Base-by-base conservation (phyloP, 2,888 invertebrate genomes). In the Drosophila anceps region DNA sequence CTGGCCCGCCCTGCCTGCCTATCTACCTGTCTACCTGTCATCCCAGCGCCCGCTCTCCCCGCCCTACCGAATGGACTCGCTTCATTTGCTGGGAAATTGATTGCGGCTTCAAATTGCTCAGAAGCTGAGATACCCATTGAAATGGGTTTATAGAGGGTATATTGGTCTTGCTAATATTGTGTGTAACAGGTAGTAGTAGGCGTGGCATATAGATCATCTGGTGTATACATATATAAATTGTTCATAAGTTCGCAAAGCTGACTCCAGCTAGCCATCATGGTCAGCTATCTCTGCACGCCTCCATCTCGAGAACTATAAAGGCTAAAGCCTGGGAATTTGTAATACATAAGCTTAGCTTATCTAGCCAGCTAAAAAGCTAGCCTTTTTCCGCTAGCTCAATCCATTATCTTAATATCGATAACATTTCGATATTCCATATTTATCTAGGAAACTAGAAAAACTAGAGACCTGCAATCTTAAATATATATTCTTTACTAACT, bases 1-100 rank as follows among this genome's bases (percentile, higher is more conserved):
- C n/a, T 18, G 24, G 27, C 18, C 29, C 35, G n/a, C 20, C 43
- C 12, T 9, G 15, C 37, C 31, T 12, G 20, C 15, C 27, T 13
- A 4, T 4, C 33, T 8, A 37, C n/a, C 8, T n/a, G 24, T 13
- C 50, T 20, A 24, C 24, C 24, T 4, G 2, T 24, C 24, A 24
- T 24, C 43, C 43, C 9, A n/a, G n/a, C n/a, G n/a, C n/a, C n/a
- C n/a, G n/a, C n/a, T 79, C 79, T 53, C 50, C 10, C 0, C 20
- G 4, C 20, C 13, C 15, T 13, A 12, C 13, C 3, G 20, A 18
- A 12, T 54, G 6, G 54, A 39, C 10, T 27, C 73, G 84, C 85
- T 85, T 84, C 82, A 85, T 85, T 84, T 78, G 80, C 66, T 61
- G 15, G 29, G 43, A 64, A 67, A 59, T 61, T 59, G 51, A 39